Evolutionary conservation across 2,113 vertebrate species (phyloP), one percentile per base, ranked within the genome.

Genomic region (Oreochromis tanganicae): DNA sequence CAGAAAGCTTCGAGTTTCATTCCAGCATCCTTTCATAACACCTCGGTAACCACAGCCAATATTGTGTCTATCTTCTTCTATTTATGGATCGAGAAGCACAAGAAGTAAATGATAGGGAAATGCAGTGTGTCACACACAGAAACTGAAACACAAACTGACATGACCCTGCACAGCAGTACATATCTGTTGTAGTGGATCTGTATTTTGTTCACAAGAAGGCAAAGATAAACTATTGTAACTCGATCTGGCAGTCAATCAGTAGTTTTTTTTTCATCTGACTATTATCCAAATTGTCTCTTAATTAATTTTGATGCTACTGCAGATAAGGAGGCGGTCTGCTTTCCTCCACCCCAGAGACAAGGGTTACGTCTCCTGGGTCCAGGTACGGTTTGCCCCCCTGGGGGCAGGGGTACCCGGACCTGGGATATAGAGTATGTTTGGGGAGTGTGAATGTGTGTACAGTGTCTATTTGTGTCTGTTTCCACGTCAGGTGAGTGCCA

Each of bases 1-100:
- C 46, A 55, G 13, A 83, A 87, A 84, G 81, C 82, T 85, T 90
- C 7, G 27, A 82, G 61, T 79, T 84, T 83, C 54, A 88, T 84
- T 63, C n/a, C 75, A 68, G 85, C 61, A 34, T 85, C 68, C 59
- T 75, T 52, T 57, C 43, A 68, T 80, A 11, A 27, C 84, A 88
- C 87, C 82, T 89, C 87, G 27, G 57, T 81, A 48, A 82, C 61
- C 54, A 63, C 84, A 55, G 81, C 63, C 87, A 63, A 29, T 13
- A 54, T 75, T 38, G 34, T 63, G 50, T 87, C 84, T n/a, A 43
- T 61, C 46, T 52, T 11, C 16, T 29, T 16, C 46, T 46, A 8
- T 85, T 88, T 57, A 88, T 73, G 85, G 85, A 81, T 86, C 17
- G 16, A 9, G 7, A 71, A 48, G 57, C 82, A 80, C 41, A 68